Evolutionary conservation across 2,888 invertebrate species (phyloP).

Genomic region (Ommatoiulus sabulosus): DNA sequence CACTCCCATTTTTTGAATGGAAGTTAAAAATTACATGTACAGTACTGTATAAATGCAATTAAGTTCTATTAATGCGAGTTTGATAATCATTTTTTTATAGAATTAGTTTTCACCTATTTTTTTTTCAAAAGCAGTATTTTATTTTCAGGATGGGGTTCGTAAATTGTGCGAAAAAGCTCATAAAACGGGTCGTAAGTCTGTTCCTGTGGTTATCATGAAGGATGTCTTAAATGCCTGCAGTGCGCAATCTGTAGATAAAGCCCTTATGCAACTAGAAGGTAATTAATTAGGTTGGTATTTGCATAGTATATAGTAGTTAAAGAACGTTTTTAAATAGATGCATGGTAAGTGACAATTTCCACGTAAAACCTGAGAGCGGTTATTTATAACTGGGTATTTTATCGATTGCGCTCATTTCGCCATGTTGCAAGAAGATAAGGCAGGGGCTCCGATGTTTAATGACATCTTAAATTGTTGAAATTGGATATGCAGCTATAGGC

Average conservation of each 20-base stretch:
- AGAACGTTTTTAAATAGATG: background rate
- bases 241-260: slow-evolving; percentile 65
- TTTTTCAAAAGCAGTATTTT: background rate
- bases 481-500: background rate
- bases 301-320: background rate
- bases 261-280: slow-evolving; percentile 63
- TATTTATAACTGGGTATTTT: background rate
- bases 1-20: background rate
- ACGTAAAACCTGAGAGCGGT: background rate
- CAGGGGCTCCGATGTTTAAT: background rate
- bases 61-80: background rate
- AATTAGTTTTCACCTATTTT: background rate
- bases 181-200: slow-evolving; percentile 65
- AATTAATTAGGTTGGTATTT: slow-evolving; percentile 59
- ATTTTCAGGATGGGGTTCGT: slow-evolving; percentile 63
- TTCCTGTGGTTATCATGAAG: slow-evolving; percentile 66
- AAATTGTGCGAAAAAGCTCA: slow-evolving; percentile 66
- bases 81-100: background rate
- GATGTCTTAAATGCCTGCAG: slow-evolving; percentile 66
- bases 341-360: background rate
- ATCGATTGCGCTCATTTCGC: background rate
- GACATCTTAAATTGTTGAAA: background rate
- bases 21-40: too few species aligned
- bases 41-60: background rate
- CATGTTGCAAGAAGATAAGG: background rate